Evolutionary conservation across 2,113 vertebrate species (phyloP).

Genomic region (Stercorarius parasiticus): DNA sequence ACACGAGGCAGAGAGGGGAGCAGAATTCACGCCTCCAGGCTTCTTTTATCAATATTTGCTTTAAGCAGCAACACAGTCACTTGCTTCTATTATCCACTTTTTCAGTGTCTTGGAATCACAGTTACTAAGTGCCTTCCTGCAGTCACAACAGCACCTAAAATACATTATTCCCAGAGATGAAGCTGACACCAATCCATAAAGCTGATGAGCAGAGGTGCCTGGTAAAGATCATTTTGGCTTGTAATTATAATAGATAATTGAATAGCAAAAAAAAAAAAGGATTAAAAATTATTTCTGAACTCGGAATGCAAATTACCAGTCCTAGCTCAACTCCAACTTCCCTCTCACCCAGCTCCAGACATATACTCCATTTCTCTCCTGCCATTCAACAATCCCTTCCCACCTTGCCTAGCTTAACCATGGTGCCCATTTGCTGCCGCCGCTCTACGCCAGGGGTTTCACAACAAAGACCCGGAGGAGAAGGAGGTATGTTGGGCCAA

Average conservation of each 20-base stretch:
- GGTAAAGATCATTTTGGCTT: background rate
- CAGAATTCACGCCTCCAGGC: background rate
- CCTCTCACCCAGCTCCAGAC: background rate
- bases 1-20: background rate
- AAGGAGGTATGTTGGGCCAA: background rate
- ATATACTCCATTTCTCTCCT: background rate
- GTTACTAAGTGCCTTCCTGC: background rate
- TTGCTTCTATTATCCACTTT: background rate
- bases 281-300: background rate
- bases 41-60: background rate
- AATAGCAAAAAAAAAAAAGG: background rate
- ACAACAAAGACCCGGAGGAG: background rate
- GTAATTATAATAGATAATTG: background rate
- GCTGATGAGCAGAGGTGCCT: background rate
- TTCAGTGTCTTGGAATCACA: background rate
- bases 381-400: background rate
- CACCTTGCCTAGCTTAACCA: background rate
- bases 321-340: background rate
- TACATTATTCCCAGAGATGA: background rate
- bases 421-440: background rate
- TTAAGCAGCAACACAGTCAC: background rate
- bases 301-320: background rate
- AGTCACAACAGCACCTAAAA: background rate
- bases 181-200: background rate
- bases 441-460: background rate